Evolutionary conservation across 1,140 invertebrate species (phyloP).

Genomic region (Hypothenemus hampei): DNA sequence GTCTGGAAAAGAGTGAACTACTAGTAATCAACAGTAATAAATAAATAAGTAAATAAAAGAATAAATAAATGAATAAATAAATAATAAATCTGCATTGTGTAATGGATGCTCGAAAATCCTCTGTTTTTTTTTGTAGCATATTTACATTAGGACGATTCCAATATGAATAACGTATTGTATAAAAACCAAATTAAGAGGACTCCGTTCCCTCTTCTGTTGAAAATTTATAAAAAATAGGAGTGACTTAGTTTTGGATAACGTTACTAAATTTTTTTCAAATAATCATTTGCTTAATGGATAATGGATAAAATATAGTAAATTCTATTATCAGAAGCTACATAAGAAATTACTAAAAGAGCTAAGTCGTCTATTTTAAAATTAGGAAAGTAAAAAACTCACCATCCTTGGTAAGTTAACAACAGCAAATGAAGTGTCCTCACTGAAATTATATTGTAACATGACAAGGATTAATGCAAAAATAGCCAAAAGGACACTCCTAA

Average conservation of each 20-base stretch:
- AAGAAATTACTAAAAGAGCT: neutral
- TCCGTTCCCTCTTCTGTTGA: neutral
- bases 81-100: too few species aligned
- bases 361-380: too few species aligned
- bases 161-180: neutral
- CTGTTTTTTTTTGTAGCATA: neutral
- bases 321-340: neutral
- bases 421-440: slow-evolving; percentile 41
- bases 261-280: neutral
- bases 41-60: neutral
- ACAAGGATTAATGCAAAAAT: neutral
- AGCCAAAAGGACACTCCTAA: neutral
- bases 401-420: slow-evolving; percentile 40
- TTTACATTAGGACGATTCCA: neutral
- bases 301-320: neutral
- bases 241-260: neutral
- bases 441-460: slow-evolving; percentile 40
- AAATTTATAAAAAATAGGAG: neutral
- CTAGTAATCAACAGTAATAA: neutral
- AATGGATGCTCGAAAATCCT: neutral
- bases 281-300: too few species aligned
- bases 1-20: slow-evolving; percentile 49
- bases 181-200: neutral
- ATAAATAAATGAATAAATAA: neutral
- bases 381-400: slow-evolving; percentile 31